A percentile compares a stretch with the other conserved stretches of the same genome.
Conservation (phyloP, 2,797 vertebrate species). For the Anabas testudineus region DNA sequence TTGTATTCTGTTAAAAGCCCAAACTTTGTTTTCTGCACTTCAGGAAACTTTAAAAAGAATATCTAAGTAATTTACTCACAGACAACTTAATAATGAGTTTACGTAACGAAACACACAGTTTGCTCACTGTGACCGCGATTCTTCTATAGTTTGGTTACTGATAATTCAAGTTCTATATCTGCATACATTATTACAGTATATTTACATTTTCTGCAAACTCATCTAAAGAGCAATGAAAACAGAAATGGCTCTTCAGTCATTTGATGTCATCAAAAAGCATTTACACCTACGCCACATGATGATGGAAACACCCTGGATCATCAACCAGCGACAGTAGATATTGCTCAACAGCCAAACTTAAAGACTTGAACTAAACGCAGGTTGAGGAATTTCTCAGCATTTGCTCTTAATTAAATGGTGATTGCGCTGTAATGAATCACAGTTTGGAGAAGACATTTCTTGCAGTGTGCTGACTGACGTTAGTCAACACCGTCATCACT, state of each 20-base stretch:
- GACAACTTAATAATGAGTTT: conserved; percentile 14
- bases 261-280: conserved; percentile 1
- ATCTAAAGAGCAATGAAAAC: background rate
- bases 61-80: conserved; percentile 6
- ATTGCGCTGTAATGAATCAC: conserved; percentile 15
- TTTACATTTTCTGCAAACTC: background rate
- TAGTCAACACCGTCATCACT: conserved; percentile 54
- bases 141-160: conserved; percentile 1
- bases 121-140: background rate
- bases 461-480: conserved; percentile 45
- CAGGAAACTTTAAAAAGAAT: conserved; percentile 9
- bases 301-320: background rate
- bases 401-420: background rate
- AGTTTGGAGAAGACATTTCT: conserved; percentile 20
- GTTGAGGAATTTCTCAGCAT: background rate
- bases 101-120: conserved; percentile 1
- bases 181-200: background rate
- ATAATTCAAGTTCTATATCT: background rate
- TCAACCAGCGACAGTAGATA: background rate
- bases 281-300: background rate
- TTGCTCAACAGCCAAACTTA: background rate
- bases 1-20: conserved; percentile 34
- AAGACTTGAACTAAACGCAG: background rate
- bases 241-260: background rate
- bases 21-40: conserved; percentile 14